These are phyloP conservation scores for Mylabris phalerata DNA, from an alignment of 1,140 invertebrate species.

Conservation along the genomic window DNA sequence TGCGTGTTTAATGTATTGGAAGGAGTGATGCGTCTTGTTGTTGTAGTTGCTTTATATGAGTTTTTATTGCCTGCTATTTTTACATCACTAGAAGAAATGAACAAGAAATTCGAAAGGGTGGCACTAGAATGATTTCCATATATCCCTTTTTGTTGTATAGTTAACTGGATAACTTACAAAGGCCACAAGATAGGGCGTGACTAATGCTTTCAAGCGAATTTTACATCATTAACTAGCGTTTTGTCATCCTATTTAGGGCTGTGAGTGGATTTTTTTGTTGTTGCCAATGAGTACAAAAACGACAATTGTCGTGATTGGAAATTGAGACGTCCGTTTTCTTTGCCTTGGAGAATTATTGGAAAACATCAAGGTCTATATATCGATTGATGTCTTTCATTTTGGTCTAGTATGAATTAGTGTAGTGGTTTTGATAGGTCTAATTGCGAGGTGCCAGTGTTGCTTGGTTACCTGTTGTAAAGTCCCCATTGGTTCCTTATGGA, in stretches of 20 bases:
- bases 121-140: too few relatives aligned
- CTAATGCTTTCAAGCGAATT: constrained; percentile 5
- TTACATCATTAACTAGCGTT: constrained; percentile 2
- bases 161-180: constrained; percentile 4
- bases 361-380: background rate
- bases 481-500: constrained; percentile 9
- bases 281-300: too few relatives aligned
- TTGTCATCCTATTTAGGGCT: too few relatives aligned
- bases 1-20: background rate
- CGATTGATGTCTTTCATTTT: background rate
- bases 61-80: too few relatives aligned
- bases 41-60: too few relatives aligned
- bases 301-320: background rate
- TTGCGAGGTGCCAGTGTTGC: constrained; percentile 11
- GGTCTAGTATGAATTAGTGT: background rate
- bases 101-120: too few relatives aligned
- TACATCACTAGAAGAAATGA: too few relatives aligned
- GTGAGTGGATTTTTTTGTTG: too few relatives aligned
- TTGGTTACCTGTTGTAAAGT: constrained; percentile 12
- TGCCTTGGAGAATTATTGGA: background rate
- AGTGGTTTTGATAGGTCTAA: constrained; percentile 9
- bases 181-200: constrained; percentile 8
- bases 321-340: background rate
- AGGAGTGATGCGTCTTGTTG: too few relatives aligned
- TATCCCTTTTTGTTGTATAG: too few relatives aligned